phyloP scores from a whole-genome alignment of 2,113 vertebrate genomes.

The Chunga burmeisteri region DNA sequence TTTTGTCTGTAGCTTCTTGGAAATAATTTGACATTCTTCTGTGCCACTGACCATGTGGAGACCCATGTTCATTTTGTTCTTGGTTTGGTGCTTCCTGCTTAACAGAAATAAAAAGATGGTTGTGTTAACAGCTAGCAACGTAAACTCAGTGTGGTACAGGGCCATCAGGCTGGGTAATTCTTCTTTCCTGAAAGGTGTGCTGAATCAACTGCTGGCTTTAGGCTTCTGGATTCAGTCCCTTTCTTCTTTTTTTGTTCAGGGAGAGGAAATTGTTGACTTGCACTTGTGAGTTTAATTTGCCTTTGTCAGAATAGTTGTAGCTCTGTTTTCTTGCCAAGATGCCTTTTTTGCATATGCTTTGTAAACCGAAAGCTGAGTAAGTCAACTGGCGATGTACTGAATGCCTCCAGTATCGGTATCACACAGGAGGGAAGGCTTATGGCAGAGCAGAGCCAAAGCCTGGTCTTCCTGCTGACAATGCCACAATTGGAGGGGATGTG shows the following conservation, averaged over 20 bases:
- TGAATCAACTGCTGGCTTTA: background rate
- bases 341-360: background rate
- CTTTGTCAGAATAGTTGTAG: background rate
- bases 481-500: accelerated
- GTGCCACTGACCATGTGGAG: background rate
- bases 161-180: background rate
- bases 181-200: background rate
- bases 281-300: background rate
- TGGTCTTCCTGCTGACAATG: background rate
- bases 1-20: background rate
- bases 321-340: background rate
- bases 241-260: background rate
- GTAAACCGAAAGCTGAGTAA: background rate
- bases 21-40: background rate
- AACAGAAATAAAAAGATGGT: background rate
- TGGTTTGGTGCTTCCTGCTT: background rate
- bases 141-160: background rate
- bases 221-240: background rate
- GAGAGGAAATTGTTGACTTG: background rate
- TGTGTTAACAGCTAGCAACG: background rate
- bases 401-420: background rate
- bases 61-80: background rate
- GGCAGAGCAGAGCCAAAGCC: background rate
- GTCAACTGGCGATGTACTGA: background rate
- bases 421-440: background rate